A percentile compares a stretch with the other conserved stretches of the same genome.
phyloP scores from a whole-genome alignment of 2,113 vertebrate genomes.

The Tauraco erythrolophus region DNA sequence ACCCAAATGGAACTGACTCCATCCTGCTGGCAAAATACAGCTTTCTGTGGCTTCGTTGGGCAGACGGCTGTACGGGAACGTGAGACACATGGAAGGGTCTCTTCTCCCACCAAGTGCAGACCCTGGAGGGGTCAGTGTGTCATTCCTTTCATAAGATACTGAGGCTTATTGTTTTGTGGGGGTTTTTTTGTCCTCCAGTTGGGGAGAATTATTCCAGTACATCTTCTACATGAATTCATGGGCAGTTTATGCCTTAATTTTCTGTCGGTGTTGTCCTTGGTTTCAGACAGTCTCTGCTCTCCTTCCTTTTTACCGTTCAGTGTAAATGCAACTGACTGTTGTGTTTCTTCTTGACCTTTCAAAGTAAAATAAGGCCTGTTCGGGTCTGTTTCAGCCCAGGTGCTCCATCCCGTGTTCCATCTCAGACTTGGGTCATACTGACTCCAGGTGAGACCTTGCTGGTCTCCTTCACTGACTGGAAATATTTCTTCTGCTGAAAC shows the following conservation, averaged over 20 bases:
- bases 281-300: background rate
- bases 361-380: background rate
- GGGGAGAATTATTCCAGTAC: background rate
- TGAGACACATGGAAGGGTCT: background rate
- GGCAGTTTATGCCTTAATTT: background rate
- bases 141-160: background rate
- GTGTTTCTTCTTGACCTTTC: background rate
- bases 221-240: background rate
- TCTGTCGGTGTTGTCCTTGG: background rate
- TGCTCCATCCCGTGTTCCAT: background rate
- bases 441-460: background rate
- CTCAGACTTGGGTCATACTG: background rate
- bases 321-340: background rate
- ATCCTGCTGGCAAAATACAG: background rate
- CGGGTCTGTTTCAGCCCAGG: background rate
- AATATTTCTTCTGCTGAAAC: background rate
- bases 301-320: background rate
- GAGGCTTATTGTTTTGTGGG: background rate
- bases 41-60: background rate
- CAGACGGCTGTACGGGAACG: accelerated
- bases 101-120: background rate
- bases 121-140: no score
- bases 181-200: no score
- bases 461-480: background rate
- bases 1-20: background rate